Evolutionary conservation across 2,113 vertebrate species (phyloP), one percentile per base, ranked within the genome.

Genomic region (Callopanchax toddi): DNA sequence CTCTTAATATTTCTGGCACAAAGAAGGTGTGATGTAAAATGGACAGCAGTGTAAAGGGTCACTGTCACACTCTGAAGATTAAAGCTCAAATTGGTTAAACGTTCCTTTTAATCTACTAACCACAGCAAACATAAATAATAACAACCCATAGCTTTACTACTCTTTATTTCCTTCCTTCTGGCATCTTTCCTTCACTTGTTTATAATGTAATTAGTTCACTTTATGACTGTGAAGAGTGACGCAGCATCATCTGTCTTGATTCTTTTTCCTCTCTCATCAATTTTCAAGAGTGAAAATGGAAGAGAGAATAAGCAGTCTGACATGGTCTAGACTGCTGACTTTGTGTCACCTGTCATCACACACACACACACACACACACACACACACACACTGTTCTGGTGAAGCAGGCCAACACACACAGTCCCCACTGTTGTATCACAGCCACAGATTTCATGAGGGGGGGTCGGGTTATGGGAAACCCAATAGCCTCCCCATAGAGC

Each of bases 381-480:
- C 26, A 54, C 25, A 51, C 34, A 54, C 23, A 39, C 25, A 22
- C 25, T n/a, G 32, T 71, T 64, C 42, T 76, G 36, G 60, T 52
- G 49, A 66, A 40, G 52, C 39, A 69, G 58, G 9, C 37, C 53
- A 18, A 25, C 78, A 73, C 74, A 76, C 69, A 81, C 50, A 64
- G 67, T 74, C 57, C 50, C 78, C 60, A 81, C 53, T 78, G 46
- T 74, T 81, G 48, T 71, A 82, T 61, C 73, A 67, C 45, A 66
- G 55, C 20, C 59, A 46, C 46, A 40, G 71, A 83, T 76, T 79
- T 49, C 36, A 42, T 23, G 84, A n/a, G 65, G 21, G 83, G 29
- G 74, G 82, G 49, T n/a, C n/a, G 67, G 66, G 66, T 71, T 60
- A 68, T 79, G 67, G 67, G 86, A 86, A 86, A 88, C 58, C 42